Conservation (phyloP, 2,113 vertebrate genomes). For the Scytalopus superciliaris region DNA sequence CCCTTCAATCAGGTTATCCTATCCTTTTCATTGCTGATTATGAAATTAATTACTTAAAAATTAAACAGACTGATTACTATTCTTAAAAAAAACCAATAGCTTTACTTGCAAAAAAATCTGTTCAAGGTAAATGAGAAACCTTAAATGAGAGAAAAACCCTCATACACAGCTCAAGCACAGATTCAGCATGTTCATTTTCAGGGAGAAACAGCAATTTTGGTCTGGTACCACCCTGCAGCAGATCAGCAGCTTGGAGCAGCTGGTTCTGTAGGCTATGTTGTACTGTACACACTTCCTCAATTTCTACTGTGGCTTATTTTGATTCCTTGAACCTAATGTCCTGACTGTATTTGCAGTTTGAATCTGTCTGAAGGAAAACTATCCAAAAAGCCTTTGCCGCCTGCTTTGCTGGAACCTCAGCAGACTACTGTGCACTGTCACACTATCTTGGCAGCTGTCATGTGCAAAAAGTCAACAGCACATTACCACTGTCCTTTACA, state of each 20-base stretch:
- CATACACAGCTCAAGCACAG: background rate
- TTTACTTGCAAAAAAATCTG: background rate
- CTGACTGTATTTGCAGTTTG: background rate
- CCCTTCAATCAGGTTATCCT: rapidly evolving
- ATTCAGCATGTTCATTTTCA: background rate
- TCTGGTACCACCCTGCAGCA: background rate
- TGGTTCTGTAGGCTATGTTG: background rate
- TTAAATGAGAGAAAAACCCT: background rate
- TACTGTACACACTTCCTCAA: background rate
- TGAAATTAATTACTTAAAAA: background rate
- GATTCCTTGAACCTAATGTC: background rate
- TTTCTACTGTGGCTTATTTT: background rate
- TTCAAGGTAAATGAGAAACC: background rate
- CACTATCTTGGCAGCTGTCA: background rate
- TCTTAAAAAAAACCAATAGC: background rate
- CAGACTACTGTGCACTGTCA: background rate
- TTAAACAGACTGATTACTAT: background rate
- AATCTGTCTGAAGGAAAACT: background rate
- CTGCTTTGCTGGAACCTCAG: background rate
- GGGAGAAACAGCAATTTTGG: background rate
- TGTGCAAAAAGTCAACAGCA: background rate
- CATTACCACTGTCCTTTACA: background rate
- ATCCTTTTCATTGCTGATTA: background rate
- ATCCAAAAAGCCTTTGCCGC: background rate
- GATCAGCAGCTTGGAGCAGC: background rate